Base-by-base conservation (phyloP, 2,888 invertebrate species). In the Acanthosoma haemorrhoidale region DNA sequence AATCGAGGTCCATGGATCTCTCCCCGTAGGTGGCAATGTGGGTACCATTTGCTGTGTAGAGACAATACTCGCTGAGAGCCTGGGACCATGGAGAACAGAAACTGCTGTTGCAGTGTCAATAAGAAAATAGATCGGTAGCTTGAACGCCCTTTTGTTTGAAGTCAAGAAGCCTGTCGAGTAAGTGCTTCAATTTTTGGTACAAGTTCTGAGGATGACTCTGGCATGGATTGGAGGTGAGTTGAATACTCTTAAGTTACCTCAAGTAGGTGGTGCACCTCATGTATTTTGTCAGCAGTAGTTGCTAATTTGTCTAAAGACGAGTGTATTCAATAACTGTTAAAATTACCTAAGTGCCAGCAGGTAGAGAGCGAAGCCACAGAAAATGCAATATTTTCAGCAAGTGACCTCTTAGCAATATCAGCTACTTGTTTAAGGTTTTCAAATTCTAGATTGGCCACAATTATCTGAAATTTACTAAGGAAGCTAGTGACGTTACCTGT, bases 81-180 rank as follows among this genome's bases (percentile, higher is more conserved):
- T 25, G 29, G 11, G 11, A 9, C 29, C 31, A 13, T 41, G 31
- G 1, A 67, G 43, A 29, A 51, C 43, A 8, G 43, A 43, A 21
- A 66, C 9, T 8, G 39, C 66, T 13, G 66, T n/a, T 2, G 41
- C 66, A 15, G 66, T 66, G 18, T 66, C 66, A 2, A 66, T 25
- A 4, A 66, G 66, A 21, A 66, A 66, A n/a, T 2, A 5, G 6
- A 36, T 9, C 36, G 9, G 9, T 13, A 36, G 6, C n/a, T 36
- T 9, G 2, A 13, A 5, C 36, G 9, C 9, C 36, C 36, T 36
- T 8, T 36, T 36, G 2, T n/a, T 5, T 36, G 36, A 5, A 36
- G 3, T 36, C n/a, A 3, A 36, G 36, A 3, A 4, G n/a, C 36
- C 36, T 36, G 36, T 8, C n/a, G 9, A 36, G 36, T 36, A 36